Conservation (phyloP, 2,888 invertebrate genomes). For the Galerucella calmariensis region DNA sequence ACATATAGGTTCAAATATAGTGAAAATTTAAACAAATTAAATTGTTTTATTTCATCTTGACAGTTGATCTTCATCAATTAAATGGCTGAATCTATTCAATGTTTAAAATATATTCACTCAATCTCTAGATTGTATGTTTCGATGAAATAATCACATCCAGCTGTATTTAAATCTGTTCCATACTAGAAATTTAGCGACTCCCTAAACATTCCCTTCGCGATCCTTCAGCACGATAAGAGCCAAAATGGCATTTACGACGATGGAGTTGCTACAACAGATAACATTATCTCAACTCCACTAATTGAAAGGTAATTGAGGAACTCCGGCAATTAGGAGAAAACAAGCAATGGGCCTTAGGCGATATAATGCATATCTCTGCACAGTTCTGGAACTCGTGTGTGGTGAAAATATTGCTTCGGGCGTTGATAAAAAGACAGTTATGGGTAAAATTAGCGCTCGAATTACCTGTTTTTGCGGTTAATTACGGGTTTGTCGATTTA, state of each 20-base stretch:
- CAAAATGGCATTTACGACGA: conserved; percentile 42
- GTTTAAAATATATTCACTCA: not conserved
- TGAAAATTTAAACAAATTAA: too few relatives aligned
- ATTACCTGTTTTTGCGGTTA: conserved; percentile 60
- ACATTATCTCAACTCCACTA: conserved; percentile 63
- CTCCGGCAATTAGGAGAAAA: conserved; percentile 63
- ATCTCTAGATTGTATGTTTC: not conserved
- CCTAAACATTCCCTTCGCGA: conserved; percentile 34
- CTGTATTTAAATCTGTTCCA: conserved; percentile 31
- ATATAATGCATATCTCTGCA: conserved; percentile 62
- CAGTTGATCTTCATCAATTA: too few relatives aligned
- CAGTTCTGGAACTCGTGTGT: conserved; percentile 59
- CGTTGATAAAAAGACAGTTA: conserved; percentile 62
- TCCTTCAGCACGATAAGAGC: conserved; percentile 36
- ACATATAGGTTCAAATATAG: too few relatives aligned
- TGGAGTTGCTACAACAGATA: conserved; percentile 62
- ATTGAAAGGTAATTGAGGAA: conserved; percentile 66
- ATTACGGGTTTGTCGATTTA: conserved; percentile 58
- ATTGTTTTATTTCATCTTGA: too few relatives aligned
- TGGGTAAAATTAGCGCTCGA: conserved; percentile 59
- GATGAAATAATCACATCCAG: not conserved
- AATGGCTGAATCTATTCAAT: too few relatives aligned
- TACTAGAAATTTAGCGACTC: conserved; percentile 15
- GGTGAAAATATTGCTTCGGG: conserved; percentile 59
- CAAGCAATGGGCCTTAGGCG: conserved; percentile 56